Base-by-base conservation (phyloP, 2,113 vertebrate genomes). In the Kryptolebias marmoratus region DNA sequence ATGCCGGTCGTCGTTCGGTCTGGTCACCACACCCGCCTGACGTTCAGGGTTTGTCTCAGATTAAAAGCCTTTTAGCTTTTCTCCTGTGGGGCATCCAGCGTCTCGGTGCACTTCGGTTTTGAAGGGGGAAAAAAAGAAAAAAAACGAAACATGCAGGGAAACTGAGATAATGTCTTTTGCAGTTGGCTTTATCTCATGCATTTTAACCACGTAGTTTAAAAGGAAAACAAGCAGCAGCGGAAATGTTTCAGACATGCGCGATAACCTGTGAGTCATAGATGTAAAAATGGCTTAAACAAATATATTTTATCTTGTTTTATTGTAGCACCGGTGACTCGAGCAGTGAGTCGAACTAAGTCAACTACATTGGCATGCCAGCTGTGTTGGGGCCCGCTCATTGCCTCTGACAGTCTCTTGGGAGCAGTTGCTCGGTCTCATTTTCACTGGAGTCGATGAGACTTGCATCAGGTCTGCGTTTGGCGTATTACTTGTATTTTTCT, bases 21-120 rank as follows among this genome's bases (percentile, higher is more conserved):
- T 44, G 64, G 59, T 65, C 18, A 22, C 14, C 14, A 16, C 11
- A 64, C 55, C 48, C 7, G 5, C 59, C 36, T n/a, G 6, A 14
- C 27, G 49, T 56, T 42, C 32, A 15, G 3, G 30, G 36, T 64
- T 55, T 27, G 48, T 6, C 44, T 50, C 16, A 36, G 48, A 2
- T 16, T 66, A 64, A 76, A 15, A 8, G 16, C 39, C 12, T 31
- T 57, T 44, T 66, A 65, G 57, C 69, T 27, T 31, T 60, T 44
- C 56, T 72, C 72, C 39, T 68, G 11, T 49, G 47, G 61, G 49
- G 4, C 50, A 69, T 56, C 39, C 7, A n/a, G 11, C 12, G 13
- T 5, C 45, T 55, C 9, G 5, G 12, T 28, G 32, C 22, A 11
- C 27, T 44, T 54, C 10, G 14, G 12, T 22, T 22, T 22, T 22